These are phyloP conservation scores for Butastur rufipennis DNA, from an alignment of 2,113 vertebrate genomes.

Conservation along the genomic window DNA sequence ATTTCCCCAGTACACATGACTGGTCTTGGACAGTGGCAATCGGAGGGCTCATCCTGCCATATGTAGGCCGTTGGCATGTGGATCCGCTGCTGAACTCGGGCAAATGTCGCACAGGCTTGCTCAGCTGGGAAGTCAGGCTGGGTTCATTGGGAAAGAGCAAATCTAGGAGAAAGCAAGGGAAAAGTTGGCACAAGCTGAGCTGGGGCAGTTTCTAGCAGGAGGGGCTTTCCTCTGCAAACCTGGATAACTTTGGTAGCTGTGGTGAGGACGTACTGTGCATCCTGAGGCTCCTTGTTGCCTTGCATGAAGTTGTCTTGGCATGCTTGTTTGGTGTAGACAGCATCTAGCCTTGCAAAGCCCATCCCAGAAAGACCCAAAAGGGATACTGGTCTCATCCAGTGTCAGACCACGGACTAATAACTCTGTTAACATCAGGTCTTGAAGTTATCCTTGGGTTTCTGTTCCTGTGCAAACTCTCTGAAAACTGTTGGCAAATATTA, in stretches of 20 bases:
- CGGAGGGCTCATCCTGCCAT: background rate
- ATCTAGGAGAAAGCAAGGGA: background rate
- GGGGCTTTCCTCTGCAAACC: background rate
- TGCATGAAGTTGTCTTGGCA: background rate
- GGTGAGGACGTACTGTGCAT: fast-evolving
- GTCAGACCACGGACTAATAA: background rate
- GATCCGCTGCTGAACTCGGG: background rate
- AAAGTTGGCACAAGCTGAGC: background rate
- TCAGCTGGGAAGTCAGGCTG: background rate
- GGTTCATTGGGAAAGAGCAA: background rate
- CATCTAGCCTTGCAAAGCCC: background rate
- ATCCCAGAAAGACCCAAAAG: background rate
- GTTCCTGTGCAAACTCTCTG: background rate
- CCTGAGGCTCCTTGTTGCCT: background rate
- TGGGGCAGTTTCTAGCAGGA: background rate
- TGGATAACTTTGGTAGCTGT: background rate
- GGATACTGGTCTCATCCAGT: background rate
- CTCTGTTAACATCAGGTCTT: background rate
- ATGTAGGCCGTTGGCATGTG: background rate
- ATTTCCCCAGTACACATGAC: background rate
- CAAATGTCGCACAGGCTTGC: background rate
- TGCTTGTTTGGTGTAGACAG: background rate
- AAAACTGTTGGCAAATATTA: background rate
- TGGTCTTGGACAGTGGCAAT: background rate
- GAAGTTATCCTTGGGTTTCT: background rate